These are phyloP conservation scores for Drosophila kurseongensis DNA, from an alignment of 1,140 invertebrate species.

Conservation along the genomic window DNA sequence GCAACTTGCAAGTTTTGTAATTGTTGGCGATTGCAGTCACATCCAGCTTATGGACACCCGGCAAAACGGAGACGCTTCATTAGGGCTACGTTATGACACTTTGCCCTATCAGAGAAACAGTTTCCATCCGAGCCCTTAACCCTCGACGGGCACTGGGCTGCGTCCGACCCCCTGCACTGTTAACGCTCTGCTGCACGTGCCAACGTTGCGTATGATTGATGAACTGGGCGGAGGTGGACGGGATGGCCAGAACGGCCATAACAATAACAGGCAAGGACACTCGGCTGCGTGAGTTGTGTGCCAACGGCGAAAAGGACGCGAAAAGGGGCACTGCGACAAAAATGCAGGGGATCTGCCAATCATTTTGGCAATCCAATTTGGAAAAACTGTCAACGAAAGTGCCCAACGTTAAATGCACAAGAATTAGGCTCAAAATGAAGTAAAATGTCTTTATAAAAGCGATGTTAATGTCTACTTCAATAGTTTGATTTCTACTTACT, in stretches of 20 bases:
- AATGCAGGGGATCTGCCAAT: not conserved
- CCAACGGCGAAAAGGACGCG: conserved; percentile 15
- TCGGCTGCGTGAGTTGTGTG: conserved; percentile 42
- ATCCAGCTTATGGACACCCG: conserved; percentile 52
- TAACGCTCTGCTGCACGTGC: conserved; percentile 60
- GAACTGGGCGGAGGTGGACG: conserved; percentile 45
- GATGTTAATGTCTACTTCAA: too few species aligned
- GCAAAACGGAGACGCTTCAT: conserved; percentile 64
- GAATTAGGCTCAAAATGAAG: not conserved
- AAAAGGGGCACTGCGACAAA: conserved; percentile 4
- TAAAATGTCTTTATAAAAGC: not conserved
- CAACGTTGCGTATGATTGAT: conserved; percentile 81
- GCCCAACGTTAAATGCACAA: not conserved
- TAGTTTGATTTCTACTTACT: too few species aligned
- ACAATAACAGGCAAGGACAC: conserved; percentile 52
- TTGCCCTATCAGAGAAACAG: conserved; percentile 24
- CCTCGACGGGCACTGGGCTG: not conserved
- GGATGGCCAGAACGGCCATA: conserved; percentile 29
- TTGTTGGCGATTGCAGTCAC: conserved; percentile 73
- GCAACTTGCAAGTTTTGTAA: conserved; percentile 77
- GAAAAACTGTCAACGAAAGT: not conserved
- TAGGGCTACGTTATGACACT: conserved; percentile 71
- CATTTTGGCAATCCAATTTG: not conserved
- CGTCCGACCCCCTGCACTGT: conserved; percentile 1
- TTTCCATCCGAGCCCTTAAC: not conserved